These are phyloP conservation scores for Coregonus ussuriensis DNA, from an alignment of 2,797 vertebrate species.

Conservation along the genomic window DNA sequence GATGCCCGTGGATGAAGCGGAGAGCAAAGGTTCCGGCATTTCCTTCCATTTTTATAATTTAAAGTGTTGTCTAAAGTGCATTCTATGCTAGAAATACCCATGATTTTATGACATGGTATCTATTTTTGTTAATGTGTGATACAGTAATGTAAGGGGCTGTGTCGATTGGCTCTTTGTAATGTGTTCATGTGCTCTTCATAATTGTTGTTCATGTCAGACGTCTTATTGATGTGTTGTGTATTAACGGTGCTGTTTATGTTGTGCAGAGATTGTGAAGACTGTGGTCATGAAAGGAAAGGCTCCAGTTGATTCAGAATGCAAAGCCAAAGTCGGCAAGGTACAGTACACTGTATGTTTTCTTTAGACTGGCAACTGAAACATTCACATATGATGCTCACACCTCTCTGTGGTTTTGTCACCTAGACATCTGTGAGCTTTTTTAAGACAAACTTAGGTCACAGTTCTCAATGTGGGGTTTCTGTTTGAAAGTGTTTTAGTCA, in stretches of 20 bases:
- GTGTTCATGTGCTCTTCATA: background rate
- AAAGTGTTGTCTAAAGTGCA: background rate
- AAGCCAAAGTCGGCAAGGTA: slow-evolving; percentile 85
- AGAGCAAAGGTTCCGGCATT: slow-evolving; percentile 43
- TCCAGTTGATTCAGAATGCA: slow-evolving; percentile 86
- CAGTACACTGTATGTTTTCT: background rate
- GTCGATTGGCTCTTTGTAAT: background rate
- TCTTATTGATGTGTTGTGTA: background rate
- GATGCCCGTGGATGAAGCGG: slow-evolving; percentile 47
- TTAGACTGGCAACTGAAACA: background rate
- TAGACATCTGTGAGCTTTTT: slow-evolving; percentile 16
- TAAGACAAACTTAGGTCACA: background rate
- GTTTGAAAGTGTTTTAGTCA: background rate
- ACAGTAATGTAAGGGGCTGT: background rate
- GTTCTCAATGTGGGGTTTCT: background rate
- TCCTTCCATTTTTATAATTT: background rate
- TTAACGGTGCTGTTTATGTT: slow-evolving; percentile 14
- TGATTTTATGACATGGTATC: background rate
- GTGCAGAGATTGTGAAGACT: slow-evolving; percentile 79
- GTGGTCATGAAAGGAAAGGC: slow-evolving; percentile 88
- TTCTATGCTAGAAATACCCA: background rate
- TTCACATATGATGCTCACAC: background rate
- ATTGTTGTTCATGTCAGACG: background rate
- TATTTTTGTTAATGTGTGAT: slow-evolving; percentile 7
- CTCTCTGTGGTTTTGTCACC: slow-evolving; percentile 18